Conservation (phyloP, 1,140 invertebrate genomes). For the Scaptomyza hsui region DNA sequence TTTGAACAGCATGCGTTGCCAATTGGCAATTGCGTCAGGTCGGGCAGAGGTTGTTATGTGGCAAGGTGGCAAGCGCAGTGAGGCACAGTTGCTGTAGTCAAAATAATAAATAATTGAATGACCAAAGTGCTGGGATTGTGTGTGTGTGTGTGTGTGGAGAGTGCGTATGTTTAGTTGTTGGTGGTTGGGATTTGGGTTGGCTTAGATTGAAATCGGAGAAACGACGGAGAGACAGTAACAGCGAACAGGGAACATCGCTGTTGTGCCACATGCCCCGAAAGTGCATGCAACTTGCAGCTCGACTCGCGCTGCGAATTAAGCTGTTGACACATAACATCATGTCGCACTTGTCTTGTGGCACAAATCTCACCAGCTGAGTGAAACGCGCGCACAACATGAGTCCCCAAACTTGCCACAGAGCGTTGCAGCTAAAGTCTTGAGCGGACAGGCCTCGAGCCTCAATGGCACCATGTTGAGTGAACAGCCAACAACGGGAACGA, state of each 20-base stretch:
- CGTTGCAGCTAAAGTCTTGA: constrained; percentile 30
- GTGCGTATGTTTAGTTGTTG: constrained; percentile 14
- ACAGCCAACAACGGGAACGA: constrained; percentile 42
- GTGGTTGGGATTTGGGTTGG: constrained; percentile 39
- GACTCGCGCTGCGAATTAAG: constrained; percentile 75
- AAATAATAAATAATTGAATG: constrained; percentile 64
- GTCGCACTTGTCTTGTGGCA: constrained; percentile 80
- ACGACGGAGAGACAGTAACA: constrained; percentile 25
- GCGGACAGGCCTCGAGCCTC: constrained; percentile 35
- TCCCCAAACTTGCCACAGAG: constrained; percentile 12
- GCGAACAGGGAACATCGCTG: constrained; percentile 13
- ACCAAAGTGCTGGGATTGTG: constrained; percentile 41
- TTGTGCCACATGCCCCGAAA: constrained; percentile 37
- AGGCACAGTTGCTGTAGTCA: constrained; percentile 26
- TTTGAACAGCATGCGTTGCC: background rate
- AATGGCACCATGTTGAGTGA: constrained; percentile 60
- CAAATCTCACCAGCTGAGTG: constrained; percentile 81
- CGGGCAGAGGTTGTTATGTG: background rate
- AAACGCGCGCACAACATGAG: constrained; percentile 79
- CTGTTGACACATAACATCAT: constrained; percentile 82
- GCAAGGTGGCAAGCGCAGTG: background rate
- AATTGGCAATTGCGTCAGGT: constrained; percentile 11
- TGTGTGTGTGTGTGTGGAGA: constrained; percentile 23
- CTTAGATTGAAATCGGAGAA: constrained; percentile 71
- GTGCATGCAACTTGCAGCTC: constrained; percentile 36